Conservation (phyloP, 2,113 vertebrate species). For the Stegastes partitus region DNA sequence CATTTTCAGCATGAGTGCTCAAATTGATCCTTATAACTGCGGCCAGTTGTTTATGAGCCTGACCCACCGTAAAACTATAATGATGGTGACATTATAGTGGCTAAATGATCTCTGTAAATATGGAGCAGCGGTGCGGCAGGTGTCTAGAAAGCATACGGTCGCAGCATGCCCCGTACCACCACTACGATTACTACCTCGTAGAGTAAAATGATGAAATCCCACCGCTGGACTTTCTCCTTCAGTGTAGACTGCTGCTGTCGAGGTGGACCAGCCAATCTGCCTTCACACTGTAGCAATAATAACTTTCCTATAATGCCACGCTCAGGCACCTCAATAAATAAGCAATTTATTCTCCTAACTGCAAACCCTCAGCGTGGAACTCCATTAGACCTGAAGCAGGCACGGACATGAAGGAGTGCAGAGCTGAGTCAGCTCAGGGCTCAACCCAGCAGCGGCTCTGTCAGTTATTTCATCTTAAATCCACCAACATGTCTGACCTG, state of each 20-base stretch:
- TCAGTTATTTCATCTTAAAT: constrained; percentile 40
- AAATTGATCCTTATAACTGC: background rate
- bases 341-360: constrained; percentile 69
- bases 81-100: background rate
- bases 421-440: constrained; percentile 27
- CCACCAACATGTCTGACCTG: constrained; percentile 32
- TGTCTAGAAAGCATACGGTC: constrained; percentile 3
- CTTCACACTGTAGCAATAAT: constrained; percentile 62
- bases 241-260: constrained; percentile 26
- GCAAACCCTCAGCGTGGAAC: constrained; percentile 46
- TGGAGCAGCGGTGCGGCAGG: background rate
- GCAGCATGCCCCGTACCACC: background rate
- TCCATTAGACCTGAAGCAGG: constrained; percentile 55
- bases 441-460: background rate
- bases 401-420: constrained; percentile 20
- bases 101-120: constrained; percentile 26
- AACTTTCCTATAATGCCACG: constrained; percentile 63
- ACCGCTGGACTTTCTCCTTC: constrained; percentile 38
- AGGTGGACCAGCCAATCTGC: constrained; percentile 65
- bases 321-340: constrained; percentile 73
- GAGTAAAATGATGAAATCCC: background rate
- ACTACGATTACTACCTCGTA: background rate
- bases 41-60: background rate
- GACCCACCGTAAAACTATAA: background rate
- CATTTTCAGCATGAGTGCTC: background rate